Base-by-base conservation (phyloP, 30 jellyfish, hydroid and myxozoan genomes). In the Aurelia aurita complex sp. Pacific region DNA sequence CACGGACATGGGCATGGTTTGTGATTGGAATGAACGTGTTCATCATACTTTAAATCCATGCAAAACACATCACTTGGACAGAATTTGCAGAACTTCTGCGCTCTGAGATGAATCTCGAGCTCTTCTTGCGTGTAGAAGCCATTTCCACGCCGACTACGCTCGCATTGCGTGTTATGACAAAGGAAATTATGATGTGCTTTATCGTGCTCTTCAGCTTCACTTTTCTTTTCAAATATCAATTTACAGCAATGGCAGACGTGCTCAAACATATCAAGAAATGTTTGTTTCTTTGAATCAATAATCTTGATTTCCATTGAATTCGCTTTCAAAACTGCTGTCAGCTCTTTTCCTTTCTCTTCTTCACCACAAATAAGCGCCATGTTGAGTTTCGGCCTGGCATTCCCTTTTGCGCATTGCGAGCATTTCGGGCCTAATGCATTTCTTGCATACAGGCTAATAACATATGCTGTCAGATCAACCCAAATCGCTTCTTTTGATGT, bases 81-180 rank as follows among this genome's bases (percentile, higher is more conserved):
- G 81, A 77, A 88, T 54, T 82, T 77, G 86, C 98, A 92, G 70
- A 81, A 69, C 70, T 63, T 82, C 73, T 88, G 97, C 86, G 80
- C 85, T 64, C 88, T 69, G 52, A 69, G 46, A 82, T 92, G 98
- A 7, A 40, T 60, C 72, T 83, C 89, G 81, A 92, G 90, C 83
- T 92, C 98, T n/a, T 69, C 87, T n/a, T 75, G 83, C 80, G 86
- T 66, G 87, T 74, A 92, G 63, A 87, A 92, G 12, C 98, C 98
- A 57, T 92, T 92, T 62, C 87, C 96, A 76, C 98, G 92, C 73
- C 76, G 70, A 83, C 96, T 92, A 68, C 98, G 90, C 40, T 92
- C 97, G 57, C 98, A 92, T 43, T 91, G 95, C 59, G 59, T 81
- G 87, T 92, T 92, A 64, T 84, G 82, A 63, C 98, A 92, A 11